Base-by-base conservation (phyloP, 2,113 vertebrate species). In the Lutjanus erythropterus region DNA sequence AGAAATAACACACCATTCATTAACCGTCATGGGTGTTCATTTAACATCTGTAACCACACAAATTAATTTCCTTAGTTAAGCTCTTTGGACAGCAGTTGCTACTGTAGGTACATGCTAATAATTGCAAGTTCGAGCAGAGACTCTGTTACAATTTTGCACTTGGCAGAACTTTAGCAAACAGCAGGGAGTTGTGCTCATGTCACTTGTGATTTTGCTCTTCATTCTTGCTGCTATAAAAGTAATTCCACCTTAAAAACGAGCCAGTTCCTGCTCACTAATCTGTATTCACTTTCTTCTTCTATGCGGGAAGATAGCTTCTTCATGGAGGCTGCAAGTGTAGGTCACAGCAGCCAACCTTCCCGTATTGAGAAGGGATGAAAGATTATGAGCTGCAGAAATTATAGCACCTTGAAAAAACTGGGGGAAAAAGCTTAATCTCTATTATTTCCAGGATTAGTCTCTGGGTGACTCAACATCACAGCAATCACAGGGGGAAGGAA, bases 381-480 rank as follows among this genome's bases (percentile, higher is more conserved):
- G 81, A 90, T 86, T 83, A 89, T 74, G 88, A 89, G 81, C 75
- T 70, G 50, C 42, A 87, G 86, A 91, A 84, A 92, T 92, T 78
- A 89, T 64, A 85, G 83, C 84, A 81, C 59, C 75, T 81, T 78
- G 77, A 62, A 74, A 53, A 80, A 81, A 71, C 11, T 19, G 10
- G 64, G 19, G 70, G 67, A 62, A 82, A n/a, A 89, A 78, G 81
- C 81, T 81, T 89, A 88, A 93, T 93, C 75, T 83, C 71, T 83
- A 75, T 91, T 92, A 91, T 93, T 91, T 87, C 80, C 75, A 68
- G 88, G 87, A 93, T 92, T 91, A 92, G 86, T 87, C 71, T 88
- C 71, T 42, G 77, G 84, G 84, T 90, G 91, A 92, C 83, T 93
- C 87, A 91, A 89, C 84, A 89, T 81, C 84, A 72, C 59, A 81